Conservation (phyloP, 2,797 vertebrate species). For the Leucoraja ocellata region DNA sequence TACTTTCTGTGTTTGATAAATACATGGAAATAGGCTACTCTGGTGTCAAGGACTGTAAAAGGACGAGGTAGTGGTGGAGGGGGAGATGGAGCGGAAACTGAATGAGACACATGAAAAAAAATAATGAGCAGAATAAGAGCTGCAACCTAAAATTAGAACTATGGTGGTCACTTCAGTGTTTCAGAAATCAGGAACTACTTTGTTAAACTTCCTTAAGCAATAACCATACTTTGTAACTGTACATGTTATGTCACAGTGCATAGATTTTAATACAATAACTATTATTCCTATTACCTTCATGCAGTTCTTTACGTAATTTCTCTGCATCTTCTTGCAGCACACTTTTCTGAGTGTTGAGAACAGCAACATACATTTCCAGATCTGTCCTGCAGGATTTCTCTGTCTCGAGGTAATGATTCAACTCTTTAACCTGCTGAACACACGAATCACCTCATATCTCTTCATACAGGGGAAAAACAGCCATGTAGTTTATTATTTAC, state of each 20-base stretch:
- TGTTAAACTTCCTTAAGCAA: background rate
- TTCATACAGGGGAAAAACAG: background rate
- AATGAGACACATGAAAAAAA: background rate
- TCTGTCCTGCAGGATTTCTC: slow-evolving; percentile 96
- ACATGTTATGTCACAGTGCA: background rate
- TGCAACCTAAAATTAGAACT: background rate
- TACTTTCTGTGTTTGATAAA: too few species aligned
- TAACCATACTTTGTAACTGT: background rate
- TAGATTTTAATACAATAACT: background rate
- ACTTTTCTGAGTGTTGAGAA: slow-evolving; percentile 94
- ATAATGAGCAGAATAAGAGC: background rate
- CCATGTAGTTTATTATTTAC: background rate
- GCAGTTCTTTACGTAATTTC: slow-evolving; percentile 87
- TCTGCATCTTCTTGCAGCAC: slow-evolving; percentile 96
- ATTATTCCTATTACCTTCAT: slow-evolving; percentile 70
- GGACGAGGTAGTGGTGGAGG: too few species aligned
- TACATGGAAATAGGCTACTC: background rate
- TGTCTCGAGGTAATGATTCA: slow-evolving; percentile 92
- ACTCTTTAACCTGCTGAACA: slow-evolving; percentile 75
- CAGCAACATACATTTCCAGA: slow-evolving; percentile 96
- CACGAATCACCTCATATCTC: background rate
- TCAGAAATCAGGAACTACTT: background rate
- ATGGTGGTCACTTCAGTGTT: background rate
- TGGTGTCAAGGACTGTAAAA: background rate
- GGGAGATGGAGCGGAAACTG: background rate